Evolutionary conservation across 2,797 vertebrate genomes (phyloP).

Genomic region (Tympanoctomys barrerae): DNA sequence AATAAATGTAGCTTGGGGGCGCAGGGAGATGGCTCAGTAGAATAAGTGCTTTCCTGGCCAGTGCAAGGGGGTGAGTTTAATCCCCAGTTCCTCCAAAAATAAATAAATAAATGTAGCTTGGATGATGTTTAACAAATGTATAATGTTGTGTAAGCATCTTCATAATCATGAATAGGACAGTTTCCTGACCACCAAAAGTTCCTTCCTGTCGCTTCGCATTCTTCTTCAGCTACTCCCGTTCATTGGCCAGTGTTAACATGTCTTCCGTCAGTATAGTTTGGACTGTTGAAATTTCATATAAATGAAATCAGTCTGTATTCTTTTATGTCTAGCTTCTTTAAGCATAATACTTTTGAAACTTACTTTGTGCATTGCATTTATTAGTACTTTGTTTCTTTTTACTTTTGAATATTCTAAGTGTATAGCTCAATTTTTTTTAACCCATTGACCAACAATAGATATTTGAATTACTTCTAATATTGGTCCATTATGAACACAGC

Average conservation of each 20-base stretch:
- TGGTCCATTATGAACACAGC: not conserved
- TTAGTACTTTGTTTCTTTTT: not conserved
- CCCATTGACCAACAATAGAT: not conserved
- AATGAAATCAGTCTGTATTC: not conserved
- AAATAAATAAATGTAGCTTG: not conserved
- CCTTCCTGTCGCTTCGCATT: not conserved
- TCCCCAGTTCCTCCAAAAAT: no score
- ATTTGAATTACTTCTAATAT: slow-evolving; percentile 28
- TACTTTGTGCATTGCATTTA: not conserved
- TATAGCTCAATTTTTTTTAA: not conserved
- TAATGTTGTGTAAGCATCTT: not conserved
- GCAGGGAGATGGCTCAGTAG: no score
- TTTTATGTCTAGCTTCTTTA: slow-evolving; percentile 14
- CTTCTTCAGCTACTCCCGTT: not conserved
- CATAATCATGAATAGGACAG: no score
- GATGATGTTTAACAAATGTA: not conserved
- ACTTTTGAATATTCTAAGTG: not conserved
- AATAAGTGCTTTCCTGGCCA: no score
- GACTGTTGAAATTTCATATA: not conserved
- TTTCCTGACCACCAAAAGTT: rapidly evolving
- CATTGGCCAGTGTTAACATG: not conserved
- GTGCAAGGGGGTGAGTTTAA: no score
- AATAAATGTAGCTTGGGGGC: no score
- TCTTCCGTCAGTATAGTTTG: not conserved
- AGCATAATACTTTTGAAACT: not conserved